These are phyloP conservation scores for Pachycephus smyrnensis DNA, from an alignment of 2,888 invertebrate species.

Conservation along the genomic window DNA sequence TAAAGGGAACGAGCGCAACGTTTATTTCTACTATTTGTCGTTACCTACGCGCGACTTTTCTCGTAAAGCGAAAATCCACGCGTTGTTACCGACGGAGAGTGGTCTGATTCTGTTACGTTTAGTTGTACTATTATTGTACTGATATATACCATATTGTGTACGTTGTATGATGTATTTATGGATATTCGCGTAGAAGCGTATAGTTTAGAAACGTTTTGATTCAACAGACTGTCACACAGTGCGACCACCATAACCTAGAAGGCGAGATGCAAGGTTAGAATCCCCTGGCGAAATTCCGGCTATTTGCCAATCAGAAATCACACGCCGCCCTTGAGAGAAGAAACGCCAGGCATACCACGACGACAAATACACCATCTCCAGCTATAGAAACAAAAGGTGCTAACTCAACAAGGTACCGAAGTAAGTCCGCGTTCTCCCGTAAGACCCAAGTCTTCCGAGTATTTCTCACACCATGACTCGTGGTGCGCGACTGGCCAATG, in stretches of 20 bases:
- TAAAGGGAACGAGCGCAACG: not conserved
- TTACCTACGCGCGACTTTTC: not conserved
- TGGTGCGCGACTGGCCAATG: not conserved
- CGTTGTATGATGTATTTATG: not conserved
- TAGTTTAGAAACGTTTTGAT: not conserved
- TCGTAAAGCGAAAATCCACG: not conserved
- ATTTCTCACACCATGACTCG: not conserved
- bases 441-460: not conserved
- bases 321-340: conserved; percentile 5
- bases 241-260: not conserved
- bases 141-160: not conserved
- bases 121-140: not conserved
- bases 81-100: not conserved
- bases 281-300: not conserved
- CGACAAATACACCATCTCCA: conserved; percentile 22
- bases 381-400: conserved; percentile 20
- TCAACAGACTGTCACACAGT: not conserved
- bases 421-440: conserved; percentile 11
- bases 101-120: not conserved
- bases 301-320: conserved; percentile 14
- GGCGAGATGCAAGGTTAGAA: not conserved
- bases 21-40: not conserved
- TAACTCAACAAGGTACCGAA: conserved; percentile 22
- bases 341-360: conserved; percentile 21
- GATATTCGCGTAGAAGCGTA: not conserved